Evolutionary conservation across 2,113 vertebrate species (phyloP).

Genomic region (Oncorhynchus kisutch): DNA sequence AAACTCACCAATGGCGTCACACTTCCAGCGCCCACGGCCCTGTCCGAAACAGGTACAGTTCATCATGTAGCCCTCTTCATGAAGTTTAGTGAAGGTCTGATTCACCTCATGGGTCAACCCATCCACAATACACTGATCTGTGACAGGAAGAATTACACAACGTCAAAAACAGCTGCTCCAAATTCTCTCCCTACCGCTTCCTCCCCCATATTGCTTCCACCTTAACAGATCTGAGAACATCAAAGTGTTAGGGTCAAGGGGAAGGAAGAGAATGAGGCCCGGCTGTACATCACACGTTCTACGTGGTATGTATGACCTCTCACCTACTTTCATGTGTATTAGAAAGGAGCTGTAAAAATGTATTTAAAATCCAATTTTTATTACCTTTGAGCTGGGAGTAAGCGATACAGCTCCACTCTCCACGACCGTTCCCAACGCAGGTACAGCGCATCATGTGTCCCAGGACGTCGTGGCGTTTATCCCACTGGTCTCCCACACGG

Average conservation of each 20-base stretch:
- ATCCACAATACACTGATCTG: conserved; percentile 94
- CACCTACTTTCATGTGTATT: conserved; percentile 35
- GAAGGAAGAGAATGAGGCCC: no score
- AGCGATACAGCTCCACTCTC: conserved; percentile 94
- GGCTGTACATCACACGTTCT: no score
- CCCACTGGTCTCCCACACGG: conserved; percentile 93
- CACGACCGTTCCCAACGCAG: conserved; percentile 88
- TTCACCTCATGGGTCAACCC: conserved; percentile 90
- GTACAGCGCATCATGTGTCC: conserved; percentile 98
- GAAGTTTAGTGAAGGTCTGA: conserved; percentile 91
- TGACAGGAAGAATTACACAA: neutral
- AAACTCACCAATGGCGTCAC: conserved; percentile 89
- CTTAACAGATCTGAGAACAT: no score
- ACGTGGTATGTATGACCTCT: conserved; percentile 33
- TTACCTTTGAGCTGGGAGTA: conserved; percentile 90
- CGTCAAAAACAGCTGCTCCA: no score
- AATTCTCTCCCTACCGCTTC: no score
- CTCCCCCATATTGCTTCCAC: no score
- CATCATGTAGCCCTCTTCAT: conserved; percentile 92
- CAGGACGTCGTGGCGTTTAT: conserved; percentile 88
- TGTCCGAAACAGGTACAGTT: conserved; percentile 97
- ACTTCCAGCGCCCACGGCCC: conserved; percentile 94
- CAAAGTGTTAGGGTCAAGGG: no score
- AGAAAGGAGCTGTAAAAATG: no score
- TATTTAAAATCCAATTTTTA: no score